phyloP scores from a whole-genome alignment of 2,888 invertebrate genomes.

The Parnassius orleans region DNA sequence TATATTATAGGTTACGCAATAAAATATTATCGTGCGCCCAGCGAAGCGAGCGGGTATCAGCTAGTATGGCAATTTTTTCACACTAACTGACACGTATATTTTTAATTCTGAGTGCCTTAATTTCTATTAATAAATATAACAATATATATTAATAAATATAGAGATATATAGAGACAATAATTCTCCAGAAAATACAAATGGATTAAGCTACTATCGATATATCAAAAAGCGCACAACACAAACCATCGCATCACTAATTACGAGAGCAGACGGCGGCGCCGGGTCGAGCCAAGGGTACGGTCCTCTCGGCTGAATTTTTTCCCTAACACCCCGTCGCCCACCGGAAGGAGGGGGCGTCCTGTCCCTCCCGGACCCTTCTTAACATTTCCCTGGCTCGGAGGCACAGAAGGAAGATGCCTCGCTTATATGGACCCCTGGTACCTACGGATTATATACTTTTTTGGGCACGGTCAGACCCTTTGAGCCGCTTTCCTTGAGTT shows the following conservation, averaged over 20 bases:
- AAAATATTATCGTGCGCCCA: too few species aligned
- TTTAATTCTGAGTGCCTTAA: too few species aligned
- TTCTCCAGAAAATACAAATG: too few species aligned
- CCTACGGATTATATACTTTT: conserved; percentile 77
- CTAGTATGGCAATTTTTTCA: too few species aligned
- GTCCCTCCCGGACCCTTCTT: conserved; percentile 76
- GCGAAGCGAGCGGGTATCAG: too few species aligned
- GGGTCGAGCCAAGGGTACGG: conserved; percentile 76
- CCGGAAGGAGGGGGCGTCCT: conserved; percentile 66
- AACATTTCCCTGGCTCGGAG: conserved; percentile 76
- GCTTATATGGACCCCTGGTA: conserved; percentile 72
- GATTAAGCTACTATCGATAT: conserved; percentile 28
- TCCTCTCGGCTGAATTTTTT: conserved; percentile 74
- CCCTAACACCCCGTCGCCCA: conserved; percentile 60
- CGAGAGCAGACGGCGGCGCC: conserved; percentile 73
- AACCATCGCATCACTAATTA: conserved; percentile 74
- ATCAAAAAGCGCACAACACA: conserved; percentile 57
- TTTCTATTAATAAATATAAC: too few species aligned
- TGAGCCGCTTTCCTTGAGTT: conserved; percentile 63
- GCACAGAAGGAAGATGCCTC: conserved; percentile 68
- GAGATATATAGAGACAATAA: too few species aligned
- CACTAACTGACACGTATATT: too few species aligned
- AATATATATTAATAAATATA: too few species aligned
- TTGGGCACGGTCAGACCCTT: conserved; percentile 76
- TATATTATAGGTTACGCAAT: too few species aligned